Evolutionary conservation across 2,113 vertebrate genomes (phyloP), one percentile per base, ranked within the genome.

Genomic region (Eleginops maclovinus): DNA sequence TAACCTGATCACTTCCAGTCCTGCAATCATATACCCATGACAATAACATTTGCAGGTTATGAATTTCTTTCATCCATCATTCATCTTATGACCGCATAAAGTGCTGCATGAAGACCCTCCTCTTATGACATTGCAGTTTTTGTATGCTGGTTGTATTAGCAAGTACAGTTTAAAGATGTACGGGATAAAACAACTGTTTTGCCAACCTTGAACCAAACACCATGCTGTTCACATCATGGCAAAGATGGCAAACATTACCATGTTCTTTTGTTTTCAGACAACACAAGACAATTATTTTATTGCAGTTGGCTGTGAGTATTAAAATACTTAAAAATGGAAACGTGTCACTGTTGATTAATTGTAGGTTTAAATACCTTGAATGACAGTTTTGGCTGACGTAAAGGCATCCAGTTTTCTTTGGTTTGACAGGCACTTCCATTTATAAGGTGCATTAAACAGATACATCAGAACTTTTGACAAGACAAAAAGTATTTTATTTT

Each of bases 331-430:
- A 9, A 3, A 31, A 11, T 31, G 26, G 19, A 14, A 31, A 19
- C 19, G 17, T 31, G n/a, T 9, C 17, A 36, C 28, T 12, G 17
- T 28, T 56, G 54, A 15, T 56, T 28, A 6, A 28, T 16, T 55
- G 14, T 55, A 55, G 22, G 54, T 56, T 56, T 56, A 8, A 56
- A 17, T 58, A 58, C 9, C 54, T 56, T 56, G 54, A 51, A n/a
- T n/a, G 49, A 51, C n/a, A 51, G 49, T 11, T 10, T 51, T 36
- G n/a, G 49, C 49, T 51, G 49, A 19, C n/a, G n/a, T 7, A 36
- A 36, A 36, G 31, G 7, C 31, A 36, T 36, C 11, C 50, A 22
- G 4, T 10, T 21, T 4, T 53, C 19, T 51, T 51, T 12, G 10
- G n/a, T 53, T 22, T 53, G 50, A 9, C 10, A 4, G 50, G 50